A percentile compares a stretch with the other conserved stretches of the same genome.
Conservation (phyloP, 2,888 invertebrate species). For the Amphipoea lucens region DNA sequence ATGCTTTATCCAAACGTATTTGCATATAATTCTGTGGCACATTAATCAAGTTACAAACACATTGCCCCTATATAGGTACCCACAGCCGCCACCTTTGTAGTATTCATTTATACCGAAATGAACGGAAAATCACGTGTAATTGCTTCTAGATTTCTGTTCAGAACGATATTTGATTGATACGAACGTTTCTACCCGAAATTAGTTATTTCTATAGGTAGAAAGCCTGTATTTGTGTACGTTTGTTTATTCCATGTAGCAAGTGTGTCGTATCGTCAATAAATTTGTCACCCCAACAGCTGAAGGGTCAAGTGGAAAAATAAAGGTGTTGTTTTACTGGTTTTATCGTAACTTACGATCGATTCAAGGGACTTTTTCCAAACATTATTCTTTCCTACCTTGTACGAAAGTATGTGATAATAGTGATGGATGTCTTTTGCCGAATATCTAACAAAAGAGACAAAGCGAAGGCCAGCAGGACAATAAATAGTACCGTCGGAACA, state of each 20-base stretch:
- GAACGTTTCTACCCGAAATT: neutral
- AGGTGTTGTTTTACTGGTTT: slow-evolving; percentile 65
- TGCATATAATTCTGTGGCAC: slow-evolving; percentile 5
- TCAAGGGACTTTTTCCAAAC: slow-evolving; percentile 26
- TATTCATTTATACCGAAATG: slow-evolving; percentile 60
- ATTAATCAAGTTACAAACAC: slow-evolving; percentile 45
- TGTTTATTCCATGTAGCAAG: slow-evolving; percentile 64
- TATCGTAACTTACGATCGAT: slow-evolving; percentile 52
- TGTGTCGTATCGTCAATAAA: slow-evolving; percentile 69
- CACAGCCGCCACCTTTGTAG: slow-evolving; percentile 57
- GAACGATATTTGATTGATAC: slow-evolving; percentile 55
- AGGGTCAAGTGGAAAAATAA: slow-evolving; percentile 64
- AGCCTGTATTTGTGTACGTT: slow-evolving; percentile 16
- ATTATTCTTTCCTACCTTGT: slow-evolving; percentile 34
- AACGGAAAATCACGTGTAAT: slow-evolving; percentile 50
- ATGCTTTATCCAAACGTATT: neutral
- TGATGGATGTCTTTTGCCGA: slow-evolving; percentile 46
- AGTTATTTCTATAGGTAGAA: neutral
- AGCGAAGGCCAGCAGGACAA: slow-evolving; percentile 43
- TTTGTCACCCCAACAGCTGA: slow-evolving; percentile 55
- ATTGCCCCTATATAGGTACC: slow-evolving; percentile 34
- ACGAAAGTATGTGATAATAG: slow-evolving; percentile 44
- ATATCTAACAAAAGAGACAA: slow-evolving; percentile 61
- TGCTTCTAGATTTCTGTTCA: slow-evolving; percentile 47
- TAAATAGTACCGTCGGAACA: slow-evolving; percentile 53